Percentiles rank a stretch among this genome's conserved stretches.
Evolutionary conservation across 2,888 invertebrate genomes (phyloP).

Genomic region (Caenorhabditis doughertyi): DNA sequence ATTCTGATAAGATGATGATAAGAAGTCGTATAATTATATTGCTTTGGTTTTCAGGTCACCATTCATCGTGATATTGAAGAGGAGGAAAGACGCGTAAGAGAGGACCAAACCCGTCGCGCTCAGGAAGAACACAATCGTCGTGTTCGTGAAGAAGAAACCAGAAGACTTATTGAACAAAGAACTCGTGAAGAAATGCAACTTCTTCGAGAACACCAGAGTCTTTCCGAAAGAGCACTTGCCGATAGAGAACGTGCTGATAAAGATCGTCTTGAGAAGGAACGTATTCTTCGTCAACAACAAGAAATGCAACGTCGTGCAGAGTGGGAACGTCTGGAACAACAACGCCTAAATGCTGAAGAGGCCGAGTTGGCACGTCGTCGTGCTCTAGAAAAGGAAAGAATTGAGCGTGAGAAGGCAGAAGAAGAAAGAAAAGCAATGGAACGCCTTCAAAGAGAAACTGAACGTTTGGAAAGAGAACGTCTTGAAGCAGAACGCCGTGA

Average conservation of each 20-base stretch:
- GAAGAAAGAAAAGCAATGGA: conserved; percentile 60
- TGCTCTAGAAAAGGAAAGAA: conserved; percentile 70
- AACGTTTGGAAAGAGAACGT: conserved; percentile 77
- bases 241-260: conserved; percentile 75
- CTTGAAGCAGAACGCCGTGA: conserved; percentile 72
- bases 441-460: conserved; percentile 69
- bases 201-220: conserved; percentile 74
- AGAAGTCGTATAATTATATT: conserved; percentile 33
- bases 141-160: conserved; percentile 77
- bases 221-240: conserved; percentile 74
- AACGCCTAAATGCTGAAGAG: conserved; percentile 75
- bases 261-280: conserved; percentile 75
- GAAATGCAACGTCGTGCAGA: conserved; percentile 73
- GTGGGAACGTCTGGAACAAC: conserved; percentile 80
- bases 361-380: conserved; percentile 67
- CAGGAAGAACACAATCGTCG: conserved; percentile 68
- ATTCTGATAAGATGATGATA: conserved; percentile 28
- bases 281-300: conserved; percentile 62
- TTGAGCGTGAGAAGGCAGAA: conserved; percentile 73
- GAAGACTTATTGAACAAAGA: conserved; percentile 77
- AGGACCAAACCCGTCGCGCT: conserved; percentile 73
- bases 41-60: conserved; percentile 53
- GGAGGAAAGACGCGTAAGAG: conserved; percentile 80
- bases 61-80: conserved; percentile 78
- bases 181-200: conserved; percentile 77